Percentiles rank a stretch among this genome's conserved stretches.
Evolutionary conservation across 2,797 vertebrate species (phyloP).

Genomic region (Bufotes viridis): DNA sequence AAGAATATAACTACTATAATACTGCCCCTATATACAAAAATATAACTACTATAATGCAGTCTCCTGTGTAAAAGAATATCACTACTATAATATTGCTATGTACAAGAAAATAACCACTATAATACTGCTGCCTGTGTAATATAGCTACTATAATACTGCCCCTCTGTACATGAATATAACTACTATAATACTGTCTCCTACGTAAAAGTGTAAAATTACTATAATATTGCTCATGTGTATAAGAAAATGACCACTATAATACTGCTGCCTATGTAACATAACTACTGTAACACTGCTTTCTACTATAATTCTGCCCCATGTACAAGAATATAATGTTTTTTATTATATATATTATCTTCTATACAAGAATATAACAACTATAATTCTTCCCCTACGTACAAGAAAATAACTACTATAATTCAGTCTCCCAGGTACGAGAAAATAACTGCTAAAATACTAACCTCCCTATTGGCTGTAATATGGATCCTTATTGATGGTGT

Average conservation of each 20-base stretch:
- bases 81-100: too few species aligned
- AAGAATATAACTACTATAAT: slow-evolving; percentile 11
- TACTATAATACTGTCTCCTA: too few species aligned
- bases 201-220: too few species aligned
- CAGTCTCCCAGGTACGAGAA: not conserved
- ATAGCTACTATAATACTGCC: slow-evolving; percentile 2
- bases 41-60: not conserved
- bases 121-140: too few species aligned
- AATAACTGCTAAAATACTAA: not conserved
- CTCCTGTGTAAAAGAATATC: too few species aligned
- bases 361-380: slow-evolving; percentile 13
- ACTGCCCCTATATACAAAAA: not conserved
- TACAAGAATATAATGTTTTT: not conserved
- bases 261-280: too few species aligned
- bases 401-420: slow-evolving; percentile 24
- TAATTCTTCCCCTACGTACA: slow-evolving; percentile 6
- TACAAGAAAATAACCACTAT: too few species aligned
- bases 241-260: too few species aligned
- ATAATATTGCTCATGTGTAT: too few species aligned
- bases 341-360: not conserved
- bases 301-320: slow-evolving; percentile 9
- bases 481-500: too few species aligned
- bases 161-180: not conserved
- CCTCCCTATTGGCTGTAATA: too few species aligned
- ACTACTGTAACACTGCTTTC: not conserved